These are phyloP conservation scores for Odontophorus gujanensis DNA, from an alignment of 2,113 vertebrate genomes.

Conservation along the genomic window DNA sequence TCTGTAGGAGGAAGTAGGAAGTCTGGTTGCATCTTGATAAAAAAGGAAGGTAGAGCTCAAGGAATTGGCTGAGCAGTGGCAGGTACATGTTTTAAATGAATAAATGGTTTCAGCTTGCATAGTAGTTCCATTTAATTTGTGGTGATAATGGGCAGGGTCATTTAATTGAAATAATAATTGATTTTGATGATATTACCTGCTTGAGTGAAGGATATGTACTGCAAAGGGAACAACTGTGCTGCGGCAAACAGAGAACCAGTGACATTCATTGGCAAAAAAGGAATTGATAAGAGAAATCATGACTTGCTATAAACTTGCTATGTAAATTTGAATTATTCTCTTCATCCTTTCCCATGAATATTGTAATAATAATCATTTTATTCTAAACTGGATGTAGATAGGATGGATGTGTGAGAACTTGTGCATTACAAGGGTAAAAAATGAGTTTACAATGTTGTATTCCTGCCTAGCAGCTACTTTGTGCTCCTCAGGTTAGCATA, in stretches of 20 bases:
- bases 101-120: neutral
- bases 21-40: neutral
- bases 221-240: neutral
- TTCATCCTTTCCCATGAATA: neutral
- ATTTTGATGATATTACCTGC: conserved; percentile 46
- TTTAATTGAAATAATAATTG: conserved; percentile 47
- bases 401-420: neutral
- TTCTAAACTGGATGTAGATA: neutral
- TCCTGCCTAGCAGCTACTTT: neutral
- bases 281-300: neutral
- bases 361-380: neutral
- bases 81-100: neutral
- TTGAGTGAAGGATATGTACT: conserved; percentile 16
- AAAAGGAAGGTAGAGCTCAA: neutral
- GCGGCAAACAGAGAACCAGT: neutral
- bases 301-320: neutral
- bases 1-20: neutral
- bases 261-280: neutral
- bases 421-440: neutral
- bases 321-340: neutral
- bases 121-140: conserved; percentile 34
- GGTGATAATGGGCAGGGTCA: neutral
- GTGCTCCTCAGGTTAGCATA: neutral
- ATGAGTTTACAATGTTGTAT: neutral
- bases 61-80: neutral